Percentiles rank a stretch among this genome's conserved stretches.
Conservation (phyloP, 2,113 vertebrate species). For the Edolisoma coerulescens region DNA sequence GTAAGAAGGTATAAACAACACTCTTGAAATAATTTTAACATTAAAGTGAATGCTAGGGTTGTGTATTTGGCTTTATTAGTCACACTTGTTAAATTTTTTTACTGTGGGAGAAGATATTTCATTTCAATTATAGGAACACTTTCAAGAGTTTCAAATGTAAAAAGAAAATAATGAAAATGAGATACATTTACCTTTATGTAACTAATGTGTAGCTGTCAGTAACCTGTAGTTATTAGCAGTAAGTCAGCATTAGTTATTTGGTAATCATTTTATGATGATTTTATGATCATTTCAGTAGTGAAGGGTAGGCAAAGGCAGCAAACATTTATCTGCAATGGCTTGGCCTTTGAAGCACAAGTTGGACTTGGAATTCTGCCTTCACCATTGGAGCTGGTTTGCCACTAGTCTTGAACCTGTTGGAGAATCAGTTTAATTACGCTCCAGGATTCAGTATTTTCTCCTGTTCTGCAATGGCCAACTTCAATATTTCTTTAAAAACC, state of each 20-base stretch:
- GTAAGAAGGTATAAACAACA: background rate
- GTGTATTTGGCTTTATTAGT: background rate
- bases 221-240: background rate
- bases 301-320: background rate
- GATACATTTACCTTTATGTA: background rate
- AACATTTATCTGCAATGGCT: background rate
- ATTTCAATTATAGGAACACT: background rate
- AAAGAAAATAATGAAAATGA: background rate
- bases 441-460: background rate
- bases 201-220: background rate
- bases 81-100: background rate
- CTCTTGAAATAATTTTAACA: background rate
- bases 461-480: background rate
- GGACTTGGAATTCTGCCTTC: background rate
- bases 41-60: background rate
- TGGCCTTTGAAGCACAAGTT: background rate
- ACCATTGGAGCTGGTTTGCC: background rate
- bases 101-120: background rate
- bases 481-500: accelerated
- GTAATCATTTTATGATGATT: background rate
- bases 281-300: background rate
- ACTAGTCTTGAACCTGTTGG: background rate
- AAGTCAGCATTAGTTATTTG: background rate
- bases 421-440: background rate
- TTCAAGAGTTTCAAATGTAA: background rate